Base-by-base conservation (phyloP, 2,113 vertebrate genomes). In the Meleagris gallopavo region DNA sequence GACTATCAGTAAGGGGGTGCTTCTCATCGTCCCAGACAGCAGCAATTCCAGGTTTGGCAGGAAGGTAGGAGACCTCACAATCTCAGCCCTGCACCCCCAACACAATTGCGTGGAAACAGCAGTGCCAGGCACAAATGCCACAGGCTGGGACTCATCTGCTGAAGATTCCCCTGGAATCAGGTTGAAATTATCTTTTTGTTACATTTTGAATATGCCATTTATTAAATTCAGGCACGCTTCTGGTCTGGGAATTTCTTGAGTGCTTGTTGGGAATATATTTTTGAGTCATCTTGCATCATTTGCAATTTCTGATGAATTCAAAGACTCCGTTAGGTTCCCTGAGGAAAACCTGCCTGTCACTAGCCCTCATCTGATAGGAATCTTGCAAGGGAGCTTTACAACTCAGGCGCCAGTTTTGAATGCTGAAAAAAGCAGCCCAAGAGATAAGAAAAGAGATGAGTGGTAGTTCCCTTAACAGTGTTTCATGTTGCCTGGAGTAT, bases 371-470 rank as follows among this genome's bases (percentile, higher is more conserved):
- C 72, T 71, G 89, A 85, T 80, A 85, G 61, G 32, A 86, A 9
- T 46, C 15, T 4, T 29, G 46, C 79, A 41, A 77, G 8, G 34
- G 32, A 86, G 64, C 48, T 94, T 92, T 90, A 83, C 86, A 93
- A 84, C 58, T 74, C 80, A 69, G 60, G 69, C 9, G 2, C 60
- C 66, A 67, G 30, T 69, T 90, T 66, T 74, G 64, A 92, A 93
- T 43, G 57, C 32, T 89, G 62, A 48, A 84, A 77, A 88, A 88
- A 94, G 46, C 81, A 86, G 57, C 52, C 78, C 90, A 81, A 50
- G 89, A 94, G 89, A 82, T 89, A 95, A 92, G 62, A 82, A 81
- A 79, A 81, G 48, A 70, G 60, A 90, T 81, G 94, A 89, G 81
- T 30, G 16, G 27, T 86, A 82, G 89, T 61, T 86, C 77, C 81